These are phyloP conservation scores for Arnoldichthys spilopterus DNA, from an alignment of 2,797 vertebrate species.

Conservation along the genomic window DNA sequence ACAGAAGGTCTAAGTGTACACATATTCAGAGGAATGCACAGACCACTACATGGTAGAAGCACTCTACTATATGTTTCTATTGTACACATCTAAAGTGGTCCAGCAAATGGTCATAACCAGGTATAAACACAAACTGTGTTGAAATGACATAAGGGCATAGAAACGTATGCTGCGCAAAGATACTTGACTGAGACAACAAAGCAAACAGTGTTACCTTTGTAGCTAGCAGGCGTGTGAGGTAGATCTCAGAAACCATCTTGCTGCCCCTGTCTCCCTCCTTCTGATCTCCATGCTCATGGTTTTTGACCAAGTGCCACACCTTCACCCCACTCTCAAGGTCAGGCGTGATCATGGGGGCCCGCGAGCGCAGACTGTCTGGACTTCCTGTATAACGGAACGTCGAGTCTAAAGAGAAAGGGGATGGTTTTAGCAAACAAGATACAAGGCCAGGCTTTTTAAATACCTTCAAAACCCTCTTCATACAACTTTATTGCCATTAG, in stretches of 20 bases:
- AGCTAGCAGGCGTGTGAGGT: slow-evolving; percentile 90
- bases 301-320: slow-evolving; percentile 98
- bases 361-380: slow-evolving; percentile 95
- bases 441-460: too few relatives aligned
- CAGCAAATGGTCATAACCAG: not conserved
- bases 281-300: slow-evolving; percentile 98
- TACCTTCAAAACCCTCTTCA: too few relatives aligned
- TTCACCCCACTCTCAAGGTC: slow-evolving; percentile 97
- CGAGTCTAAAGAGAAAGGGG: slow-evolving; percentile 80
- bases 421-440: not conserved
- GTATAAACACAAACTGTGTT: not conserved
- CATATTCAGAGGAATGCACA: not conserved
- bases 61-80: not conserved
- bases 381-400: slow-evolving; percentile 97
- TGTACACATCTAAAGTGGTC: not conserved
- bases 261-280: slow-evolving; percentile 97
- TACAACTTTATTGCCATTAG: too few relatives aligned
- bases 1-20: not conserved
- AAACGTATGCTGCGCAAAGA: not conserved
- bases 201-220: slow-evolving; percentile 60
- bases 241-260: slow-evolving; percentile 99
- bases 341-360: slow-evolving; percentile 97
- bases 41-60: not conserved
- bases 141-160: not conserved
- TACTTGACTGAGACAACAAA: not conserved